These are phyloP conservation scores for Drosophila demipolita DNA, from an alignment of 2,888 invertebrate species.

Conservation along the genomic window DNA sequence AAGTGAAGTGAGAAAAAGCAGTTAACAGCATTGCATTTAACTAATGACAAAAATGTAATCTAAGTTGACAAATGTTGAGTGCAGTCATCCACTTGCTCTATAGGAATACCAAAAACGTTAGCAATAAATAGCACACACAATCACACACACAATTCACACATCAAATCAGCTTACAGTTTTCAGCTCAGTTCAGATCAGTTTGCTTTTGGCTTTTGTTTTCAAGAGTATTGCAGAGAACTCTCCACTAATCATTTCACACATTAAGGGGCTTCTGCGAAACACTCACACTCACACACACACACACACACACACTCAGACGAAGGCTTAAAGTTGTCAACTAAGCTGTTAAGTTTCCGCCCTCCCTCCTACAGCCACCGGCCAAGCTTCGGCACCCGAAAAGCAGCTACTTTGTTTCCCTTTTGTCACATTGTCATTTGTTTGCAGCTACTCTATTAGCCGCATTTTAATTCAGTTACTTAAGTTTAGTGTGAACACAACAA, in stretches of 20 bases:
- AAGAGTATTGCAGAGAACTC: constrained; percentile 22
- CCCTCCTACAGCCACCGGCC: neutral
- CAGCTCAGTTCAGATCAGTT: neutral
- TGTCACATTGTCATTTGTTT: constrained; percentile 64
- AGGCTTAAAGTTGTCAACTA: constrained; percentile 57
- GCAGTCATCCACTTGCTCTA: constrained; percentile 21
- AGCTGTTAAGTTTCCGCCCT: constrained; percentile 47
- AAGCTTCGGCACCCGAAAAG: neutral
- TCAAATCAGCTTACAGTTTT: neutral
- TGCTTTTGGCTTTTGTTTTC: constrained; percentile 10
- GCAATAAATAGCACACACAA: neutral
- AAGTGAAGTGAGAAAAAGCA: neutral
- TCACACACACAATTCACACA: no score
- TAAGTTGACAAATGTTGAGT: constrained; percentile 49
- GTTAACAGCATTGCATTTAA: constrained; percentile 32
- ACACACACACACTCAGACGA: constrained; percentile 2
- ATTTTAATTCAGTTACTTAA: constrained; percentile 81
- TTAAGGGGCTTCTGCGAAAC: neutral
- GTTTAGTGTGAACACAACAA: constrained; percentile 80
- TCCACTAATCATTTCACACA: constrained; percentile 26
- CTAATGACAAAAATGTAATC: constrained; percentile 65
- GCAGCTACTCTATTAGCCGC: constrained; percentile 80
- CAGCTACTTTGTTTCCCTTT: constrained; percentile 4
- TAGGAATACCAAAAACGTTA: constrained; percentile 23
- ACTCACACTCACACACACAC: constrained; percentile 14